Percentiles rank a stretch among this genome's conserved stretches.
phyloP scores from a whole-genome alignment of 2,888 invertebrate genomes.

The Branchipolynoe longqiensis region DNA sequence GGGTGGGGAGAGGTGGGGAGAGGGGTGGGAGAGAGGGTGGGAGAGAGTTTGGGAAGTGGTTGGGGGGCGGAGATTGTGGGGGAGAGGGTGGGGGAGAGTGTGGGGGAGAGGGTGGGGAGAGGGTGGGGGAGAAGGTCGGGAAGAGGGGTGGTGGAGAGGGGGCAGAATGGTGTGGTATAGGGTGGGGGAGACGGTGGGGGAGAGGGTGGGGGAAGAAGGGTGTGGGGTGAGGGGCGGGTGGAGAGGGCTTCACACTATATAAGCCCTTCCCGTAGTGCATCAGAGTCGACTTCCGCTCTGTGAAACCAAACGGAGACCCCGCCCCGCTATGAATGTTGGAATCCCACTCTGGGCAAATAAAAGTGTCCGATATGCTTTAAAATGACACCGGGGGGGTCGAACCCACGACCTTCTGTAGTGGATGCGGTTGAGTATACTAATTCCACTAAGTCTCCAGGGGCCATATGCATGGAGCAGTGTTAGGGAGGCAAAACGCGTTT shows the following conservation, averaged over 20 bases:
- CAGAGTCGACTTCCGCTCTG: constrained; percentile 12
- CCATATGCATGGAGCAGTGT: too few relatives aligned
- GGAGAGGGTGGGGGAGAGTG: background rate
- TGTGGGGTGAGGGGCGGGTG: background rate
- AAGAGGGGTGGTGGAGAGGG: background rate
- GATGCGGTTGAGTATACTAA: background rate
- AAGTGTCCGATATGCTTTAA: too few relatives aligned
- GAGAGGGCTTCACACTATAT: constrained; percentile 15
- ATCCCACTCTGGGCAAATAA: too few relatives aligned
- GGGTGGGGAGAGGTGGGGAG: background rate
- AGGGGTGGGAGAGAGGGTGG: background rate
- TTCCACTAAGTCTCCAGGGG: too few relatives aligned
- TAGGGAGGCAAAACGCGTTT: too few relatives aligned
- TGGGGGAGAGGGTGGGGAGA: background rate
- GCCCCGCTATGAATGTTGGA: background rate
- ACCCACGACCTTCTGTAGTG: background rate
- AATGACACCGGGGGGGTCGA: background rate
- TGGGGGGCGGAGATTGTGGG: background rate
- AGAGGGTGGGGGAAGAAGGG: background rate
- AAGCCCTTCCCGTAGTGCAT: constrained; percentile 16
- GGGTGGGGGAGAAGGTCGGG: background rate
- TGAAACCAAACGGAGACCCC: background rate
- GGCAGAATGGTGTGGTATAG: background rate
- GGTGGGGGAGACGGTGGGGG: background rate
- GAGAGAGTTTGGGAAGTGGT: too few relatives aligned